Percentiles rank a stretch among this genome's conserved stretches.
Conservation (phyloP, 2,113 vertebrate species). For the Coracopsis vasa region DNA sequence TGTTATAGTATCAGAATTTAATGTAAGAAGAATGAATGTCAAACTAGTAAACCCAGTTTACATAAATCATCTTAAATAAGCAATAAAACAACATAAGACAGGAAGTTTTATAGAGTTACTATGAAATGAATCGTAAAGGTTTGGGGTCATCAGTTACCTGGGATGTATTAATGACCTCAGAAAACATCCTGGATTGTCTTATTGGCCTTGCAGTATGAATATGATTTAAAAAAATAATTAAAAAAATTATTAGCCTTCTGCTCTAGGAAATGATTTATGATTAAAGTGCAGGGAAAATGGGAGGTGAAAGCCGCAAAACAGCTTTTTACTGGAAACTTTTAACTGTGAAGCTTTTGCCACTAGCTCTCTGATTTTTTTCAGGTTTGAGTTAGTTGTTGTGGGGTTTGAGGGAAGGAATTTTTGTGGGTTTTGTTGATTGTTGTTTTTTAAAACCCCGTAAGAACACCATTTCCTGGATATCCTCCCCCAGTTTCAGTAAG, state of each 20-base stretch:
- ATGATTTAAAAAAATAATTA: not conserved
- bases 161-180: not conserved
- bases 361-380: not conserved
- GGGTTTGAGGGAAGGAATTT: not conserved
- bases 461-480: not conserved
- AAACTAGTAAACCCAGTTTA: not conserved
- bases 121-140: not conserved
- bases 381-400: not conserved
- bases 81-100: not conserved
- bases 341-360: not conserved
- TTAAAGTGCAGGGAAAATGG: not conserved
- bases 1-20: not conserved
- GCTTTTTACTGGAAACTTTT: not conserved
- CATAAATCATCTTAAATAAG: constrained; percentile 1
- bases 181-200: not conserved
- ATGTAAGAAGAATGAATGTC: not conserved
- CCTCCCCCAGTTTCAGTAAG: not conserved
- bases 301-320: not conserved
- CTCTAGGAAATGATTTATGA: not conserved
- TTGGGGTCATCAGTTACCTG: not conserved
- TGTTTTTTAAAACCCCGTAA: not conserved
- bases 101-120: not conserved
- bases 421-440: not conserved
- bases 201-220: not conserved
- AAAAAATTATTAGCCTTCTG: not conserved